These are phyloP conservation scores for Lanius ludovicianus DNA, from an alignment of 2,113 vertebrate genomes.

Conservation along the genomic window DNA sequence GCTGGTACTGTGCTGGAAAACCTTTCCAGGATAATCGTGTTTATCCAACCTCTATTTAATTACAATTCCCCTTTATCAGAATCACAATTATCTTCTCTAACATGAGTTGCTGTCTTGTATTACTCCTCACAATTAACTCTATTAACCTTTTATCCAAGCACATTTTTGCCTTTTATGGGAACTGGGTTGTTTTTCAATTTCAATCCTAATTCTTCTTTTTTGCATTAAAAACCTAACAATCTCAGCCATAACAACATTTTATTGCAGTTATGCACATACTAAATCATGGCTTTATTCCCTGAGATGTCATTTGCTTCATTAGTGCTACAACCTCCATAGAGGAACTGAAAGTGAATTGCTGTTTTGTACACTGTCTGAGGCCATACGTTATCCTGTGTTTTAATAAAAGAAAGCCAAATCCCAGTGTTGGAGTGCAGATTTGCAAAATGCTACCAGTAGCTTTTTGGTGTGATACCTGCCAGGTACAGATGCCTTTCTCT, in stretches of 20 bases:
- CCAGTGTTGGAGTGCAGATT: neutral
- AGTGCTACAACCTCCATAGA: neutral
- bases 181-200: neutral
- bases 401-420: neutral
- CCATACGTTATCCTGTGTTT: neutral
- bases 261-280: neutral
- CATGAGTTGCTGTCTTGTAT: neutral
- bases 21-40: neutral
- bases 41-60: conserved; percentile 22
- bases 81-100: neutral
- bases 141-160: conserved; percentile 11
- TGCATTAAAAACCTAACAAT: neutral
- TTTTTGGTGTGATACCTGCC: neutral
- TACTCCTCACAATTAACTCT: neutral
- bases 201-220: neutral
- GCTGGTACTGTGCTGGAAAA: neutral
- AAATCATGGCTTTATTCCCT: neutral
- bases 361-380: neutral
- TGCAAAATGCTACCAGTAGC: neutral
- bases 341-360: neutral
- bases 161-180: neutral
- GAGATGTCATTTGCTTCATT: neutral
- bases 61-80: conserved; percentile 1
- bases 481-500: neutral
- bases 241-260: neutral